A percentile compares a stretch with the other conserved stretches of the same genome.
These are phyloP conservation scores for Poecilia velifera DNA, from an alignment of 2,797 vertebrate genomes.

Conservation along the genomic window DNA sequence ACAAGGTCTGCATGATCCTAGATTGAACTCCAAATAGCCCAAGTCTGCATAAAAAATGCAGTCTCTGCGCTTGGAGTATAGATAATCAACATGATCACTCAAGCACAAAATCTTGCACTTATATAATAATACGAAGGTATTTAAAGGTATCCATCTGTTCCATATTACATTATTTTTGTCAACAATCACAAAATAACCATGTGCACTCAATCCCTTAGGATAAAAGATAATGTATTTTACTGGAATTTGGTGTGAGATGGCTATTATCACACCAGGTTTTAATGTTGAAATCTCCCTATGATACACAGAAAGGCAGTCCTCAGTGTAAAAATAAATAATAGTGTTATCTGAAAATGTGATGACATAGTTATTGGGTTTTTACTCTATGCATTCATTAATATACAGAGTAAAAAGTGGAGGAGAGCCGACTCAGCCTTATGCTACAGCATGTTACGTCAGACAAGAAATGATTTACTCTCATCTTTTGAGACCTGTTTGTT, in stretches of 20 bases:
- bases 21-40: neutral
- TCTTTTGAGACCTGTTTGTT: neutral
- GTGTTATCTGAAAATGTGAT: neutral
- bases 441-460: neutral
- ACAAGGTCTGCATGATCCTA: neutral
- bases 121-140: neutral
- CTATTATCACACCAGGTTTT: neutral
- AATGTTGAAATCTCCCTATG: neutral
- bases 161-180: neutral
- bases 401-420: neutral
- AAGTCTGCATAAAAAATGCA: neutral
- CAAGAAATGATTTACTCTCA: neutral
- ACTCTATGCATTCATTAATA: neutral
- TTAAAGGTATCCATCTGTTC: neutral
- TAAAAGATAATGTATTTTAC: neutral
- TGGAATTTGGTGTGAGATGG: neutral
- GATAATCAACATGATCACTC: neutral
- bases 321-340: neutral
- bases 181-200: neutral
- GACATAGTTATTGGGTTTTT: neutral
- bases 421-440: neutral
- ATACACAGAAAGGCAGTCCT: neutral
- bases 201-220: neutral
- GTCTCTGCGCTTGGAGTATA: neutral
- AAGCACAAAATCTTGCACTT: neutral